A percentile compares a stretch with the other conserved stretches of the same genome.
phyloP scores from a whole-genome alignment of 2,888 invertebrate species.

The Apoderus coryli region DNA sequence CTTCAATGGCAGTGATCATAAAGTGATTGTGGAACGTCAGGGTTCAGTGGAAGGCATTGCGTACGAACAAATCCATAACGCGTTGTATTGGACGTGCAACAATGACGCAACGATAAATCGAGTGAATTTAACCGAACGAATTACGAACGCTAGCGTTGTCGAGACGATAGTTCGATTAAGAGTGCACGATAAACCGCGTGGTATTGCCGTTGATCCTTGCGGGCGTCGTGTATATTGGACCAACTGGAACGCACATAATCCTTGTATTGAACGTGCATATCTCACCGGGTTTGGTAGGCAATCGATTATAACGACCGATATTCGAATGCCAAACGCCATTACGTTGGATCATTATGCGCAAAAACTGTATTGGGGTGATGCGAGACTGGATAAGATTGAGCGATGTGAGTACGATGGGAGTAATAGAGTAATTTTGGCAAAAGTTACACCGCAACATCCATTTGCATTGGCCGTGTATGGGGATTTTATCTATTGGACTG shows the following conservation, averaged over 20 bases:
- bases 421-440: conserved; percentile 51
- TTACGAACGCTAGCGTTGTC: conserved; percentile 31
- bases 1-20: conserved; percentile 66
- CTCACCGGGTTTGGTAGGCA: conserved; percentile 40
- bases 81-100: conserved; percentile 78
- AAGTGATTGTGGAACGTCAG: conserved; percentile 54
- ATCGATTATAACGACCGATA: conserved; percentile 59
- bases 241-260: conserved; percentile 73
- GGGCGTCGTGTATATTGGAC: conserved; percentile 70
- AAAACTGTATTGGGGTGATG: conserved; percentile 76
- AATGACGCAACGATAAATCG: conserved; percentile 59
- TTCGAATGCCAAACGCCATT: conserved; percentile 76
- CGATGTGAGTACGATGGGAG: conserved; percentile 66
- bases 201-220: conserved; percentile 75
- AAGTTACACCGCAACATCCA: conserved; percentile 63
- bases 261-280: conserved; percentile 65
- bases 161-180: conserved; percentile 49
- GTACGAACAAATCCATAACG: conserved; percentile 50
- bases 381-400: conserved; percentile 72
- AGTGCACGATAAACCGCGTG: conserved; percentile 64
- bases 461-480: conserved; percentile 76
- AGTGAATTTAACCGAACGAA: conserved; percentile 35
- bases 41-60: conserved; percentile 81
- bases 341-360: conserved; percentile 61
- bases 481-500: conserved; percentile 77